These are phyloP conservation scores for Chrysina gloriosa DNA, from an alignment of 2,888 invertebrate species.

Conservation along the genomic window DNA sequence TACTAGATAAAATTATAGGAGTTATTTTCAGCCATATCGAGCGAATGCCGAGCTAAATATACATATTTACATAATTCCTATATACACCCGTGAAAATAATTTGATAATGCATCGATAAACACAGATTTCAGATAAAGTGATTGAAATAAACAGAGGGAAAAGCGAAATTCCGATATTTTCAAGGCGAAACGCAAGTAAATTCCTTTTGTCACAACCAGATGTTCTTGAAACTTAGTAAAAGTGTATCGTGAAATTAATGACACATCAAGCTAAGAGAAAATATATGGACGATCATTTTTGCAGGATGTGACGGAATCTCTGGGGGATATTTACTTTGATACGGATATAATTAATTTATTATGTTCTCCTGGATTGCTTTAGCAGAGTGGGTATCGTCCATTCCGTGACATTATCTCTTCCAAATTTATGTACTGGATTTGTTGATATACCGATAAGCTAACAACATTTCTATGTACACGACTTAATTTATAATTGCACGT, in stretches of 20 bases:
- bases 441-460: constrained; percentile 2
- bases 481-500: background rate
- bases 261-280: too few species aligned
- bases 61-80: background rate
- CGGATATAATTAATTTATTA: constrained; percentile 16
- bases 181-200: too few species aligned
- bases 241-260: background rate
- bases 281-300: too few species aligned
- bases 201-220: too few species aligned
- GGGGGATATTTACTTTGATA: background rate
- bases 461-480: background rate
- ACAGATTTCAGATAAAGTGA: background rate
- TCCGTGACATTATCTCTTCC: constrained; percentile 7
- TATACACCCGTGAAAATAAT: background rate
- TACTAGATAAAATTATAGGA: background rate
- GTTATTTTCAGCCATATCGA: background rate
- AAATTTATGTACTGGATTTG: background rate
- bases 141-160: background rate
- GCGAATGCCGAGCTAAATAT: background rate
- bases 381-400: background rate
- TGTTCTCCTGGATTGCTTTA: background rate
- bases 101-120: background rate
- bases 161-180: background rate
- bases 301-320: too few species aligned
- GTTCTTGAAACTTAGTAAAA: background rate